Percentiles rank a stretch among this genome's conserved stretches.
These are phyloP conservation scores for Kuschelorhynchus macadamiae DNA, from an alignment of 2,888 invertebrate genomes.

Conservation along the genomic window DNA sequence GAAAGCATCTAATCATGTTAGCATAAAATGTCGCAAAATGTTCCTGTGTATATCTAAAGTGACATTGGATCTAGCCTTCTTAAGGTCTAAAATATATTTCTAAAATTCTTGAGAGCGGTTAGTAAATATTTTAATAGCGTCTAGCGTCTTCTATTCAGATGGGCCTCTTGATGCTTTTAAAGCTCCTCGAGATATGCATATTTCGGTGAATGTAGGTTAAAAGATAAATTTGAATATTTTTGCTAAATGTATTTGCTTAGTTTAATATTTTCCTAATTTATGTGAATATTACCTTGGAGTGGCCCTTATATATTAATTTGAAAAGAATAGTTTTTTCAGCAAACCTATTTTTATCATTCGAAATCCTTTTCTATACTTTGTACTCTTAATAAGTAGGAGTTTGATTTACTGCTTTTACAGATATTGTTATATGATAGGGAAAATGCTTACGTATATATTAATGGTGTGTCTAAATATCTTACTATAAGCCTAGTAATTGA, in stretches of 20 bases:
- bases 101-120: conserved; percentile 12
- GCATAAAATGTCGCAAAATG: conserved; percentile 12
- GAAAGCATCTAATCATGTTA: not conserved
- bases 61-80: conserved; percentile 4
- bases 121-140: conserved; percentile 20
- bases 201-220: conserved; percentile 1
- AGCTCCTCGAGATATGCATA: not conserved
- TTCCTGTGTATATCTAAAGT: conserved; percentile 4
- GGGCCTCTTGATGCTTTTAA: not conserved
- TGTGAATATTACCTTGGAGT: too few species aligned
- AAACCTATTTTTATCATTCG: too few species aligned
- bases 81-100: conserved; percentile 12
- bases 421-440: too few species aligned
- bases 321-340: too few species aligned
- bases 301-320: too few species aligned
- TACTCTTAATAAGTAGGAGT: too few species aligned
- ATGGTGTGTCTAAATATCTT: too few species aligned
- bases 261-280: not conserved
- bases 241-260: not conserved
- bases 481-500: too few species aligned
- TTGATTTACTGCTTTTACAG: too few species aligned
- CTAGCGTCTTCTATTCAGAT: conserved; percentile 9
- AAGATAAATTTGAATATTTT: conserved; percentile 9
- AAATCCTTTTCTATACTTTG: too few species aligned
- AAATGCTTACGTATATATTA: too few species aligned